These are phyloP conservation scores for Paragorgia papillata DNA, from an alignment of 92 coral and sea anemone genomes.

Conservation along the genomic window DNA sequence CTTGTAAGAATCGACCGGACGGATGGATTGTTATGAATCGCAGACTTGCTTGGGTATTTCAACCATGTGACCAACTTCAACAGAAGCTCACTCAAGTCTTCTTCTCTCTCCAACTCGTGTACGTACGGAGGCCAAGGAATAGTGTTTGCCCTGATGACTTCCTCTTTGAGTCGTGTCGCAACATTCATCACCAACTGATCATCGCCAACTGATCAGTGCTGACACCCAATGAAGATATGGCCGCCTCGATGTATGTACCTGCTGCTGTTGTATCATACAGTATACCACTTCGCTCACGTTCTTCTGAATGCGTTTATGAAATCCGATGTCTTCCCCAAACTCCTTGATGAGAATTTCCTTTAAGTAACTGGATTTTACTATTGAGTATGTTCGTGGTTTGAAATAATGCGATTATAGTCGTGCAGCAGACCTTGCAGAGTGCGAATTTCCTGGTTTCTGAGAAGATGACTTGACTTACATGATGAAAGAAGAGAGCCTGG, in stretches of 20 bases:
- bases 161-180: neutral
- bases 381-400: too few relatives aligned
- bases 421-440: too few relatives aligned
- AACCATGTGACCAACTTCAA: neutral
- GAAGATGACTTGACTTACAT: too few relatives aligned
- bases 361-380: conserved; percentile 1
- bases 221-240: neutral
- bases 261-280: neutral
- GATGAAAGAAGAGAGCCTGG: too few relatives aligned
- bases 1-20: conserved; percentile 14
- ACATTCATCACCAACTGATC: neutral
- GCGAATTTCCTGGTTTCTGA: too few relatives aligned
- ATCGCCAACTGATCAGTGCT: neutral
- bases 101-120: conserved; percentile 13
- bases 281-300: conserved; percentile 8
- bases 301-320: conserved; percentile 3
- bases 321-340: conserved; percentile 16
- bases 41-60: conserved; percentile 5
- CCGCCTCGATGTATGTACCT: neutral
- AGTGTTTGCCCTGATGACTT: neutral
- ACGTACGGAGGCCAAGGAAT: conserved; percentile 11
- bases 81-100: conserved; percentile 3
- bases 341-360: conserved; percentile 17
- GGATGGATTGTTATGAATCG: neutral
- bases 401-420: too few relatives aligned